Evolutionary conservation across 2,113 vertebrate genomes (phyloP).

Genomic region (Dasyurus viverrinus): DNA sequence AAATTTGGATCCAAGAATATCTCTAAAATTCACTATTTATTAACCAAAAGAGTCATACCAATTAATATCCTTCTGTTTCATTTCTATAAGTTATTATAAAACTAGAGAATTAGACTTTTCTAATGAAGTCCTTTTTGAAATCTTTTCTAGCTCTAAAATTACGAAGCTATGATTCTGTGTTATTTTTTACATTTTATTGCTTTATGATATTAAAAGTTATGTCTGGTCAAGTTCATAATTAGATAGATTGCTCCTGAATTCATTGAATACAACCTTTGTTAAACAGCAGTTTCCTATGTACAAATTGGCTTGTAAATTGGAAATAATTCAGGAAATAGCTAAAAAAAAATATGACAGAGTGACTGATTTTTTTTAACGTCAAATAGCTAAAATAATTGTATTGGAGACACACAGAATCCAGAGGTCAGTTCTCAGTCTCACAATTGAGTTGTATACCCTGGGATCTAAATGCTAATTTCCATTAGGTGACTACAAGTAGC

Average conservation of each 20-base stretch:
- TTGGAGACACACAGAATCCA: slow-evolving; percentile 79
- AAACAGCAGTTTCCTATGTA: slow-evolving; percentile 83
- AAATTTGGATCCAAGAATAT: neutral
- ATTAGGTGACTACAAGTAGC: slow-evolving; percentile 17
- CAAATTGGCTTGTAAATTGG: slow-evolving; percentile 82
- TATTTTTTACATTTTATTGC: slow-evolving; percentile 59
- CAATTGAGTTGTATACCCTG: slow-evolving; percentile 61
- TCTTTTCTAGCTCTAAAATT: neutral
- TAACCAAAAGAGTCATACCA: neutral
- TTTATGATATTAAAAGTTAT: slow-evolving; percentile 74
- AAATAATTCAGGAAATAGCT: slow-evolving; percentile 88
- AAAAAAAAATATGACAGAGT: slow-evolving; percentile 83
- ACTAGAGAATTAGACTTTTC: neutral
- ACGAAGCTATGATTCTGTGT: neutral
- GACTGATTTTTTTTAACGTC: slow-evolving; percentile 83
- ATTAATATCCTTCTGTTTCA: neutral
- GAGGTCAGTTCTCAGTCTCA: slow-evolving; percentile 68
- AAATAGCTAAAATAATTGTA: slow-evolving; percentile 77
- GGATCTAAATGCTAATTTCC: slow-evolving; percentile 48
- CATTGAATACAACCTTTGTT: slow-evolving; percentile 81
- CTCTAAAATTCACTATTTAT: neutral
- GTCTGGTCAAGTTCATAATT: slow-evolving; percentile 78
- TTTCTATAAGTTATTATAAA: neutral
- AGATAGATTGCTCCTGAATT: slow-evolving; percentile 76
- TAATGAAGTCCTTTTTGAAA: neutral